Conservation (phyloP, 2,113 vertebrate genomes). For the Campylomormyrus tamandua region DNA sequence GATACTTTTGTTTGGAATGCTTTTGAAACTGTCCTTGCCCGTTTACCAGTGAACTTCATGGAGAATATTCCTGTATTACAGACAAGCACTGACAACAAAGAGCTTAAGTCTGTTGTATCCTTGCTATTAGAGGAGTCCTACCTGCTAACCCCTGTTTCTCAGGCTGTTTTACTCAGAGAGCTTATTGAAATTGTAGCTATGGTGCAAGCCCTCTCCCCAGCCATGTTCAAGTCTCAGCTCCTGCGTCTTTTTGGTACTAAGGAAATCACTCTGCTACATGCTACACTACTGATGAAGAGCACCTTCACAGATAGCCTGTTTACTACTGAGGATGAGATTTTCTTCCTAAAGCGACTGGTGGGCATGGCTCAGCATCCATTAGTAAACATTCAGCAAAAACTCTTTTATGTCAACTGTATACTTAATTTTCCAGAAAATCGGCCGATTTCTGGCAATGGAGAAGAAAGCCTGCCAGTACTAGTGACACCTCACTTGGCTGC, state of each 20-base stretch:
- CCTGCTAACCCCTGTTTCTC: constrained; percentile 66
- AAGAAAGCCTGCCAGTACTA: constrained; percentile 68
- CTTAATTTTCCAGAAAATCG: constrained; percentile 81
- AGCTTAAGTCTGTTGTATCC: constrained; percentile 66
- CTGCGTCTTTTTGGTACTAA: constrained; percentile 73
- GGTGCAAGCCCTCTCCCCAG: constrained; percentile 67
- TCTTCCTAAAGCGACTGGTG: constrained; percentile 69
- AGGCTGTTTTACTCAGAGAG: constrained; percentile 66
- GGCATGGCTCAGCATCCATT: constrained; percentile 73
- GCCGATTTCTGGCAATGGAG: constrained; percentile 59
- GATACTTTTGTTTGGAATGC: constrained; percentile 51
- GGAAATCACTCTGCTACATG: constrained; percentile 66
- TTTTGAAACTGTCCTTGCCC: constrained; percentile 31
- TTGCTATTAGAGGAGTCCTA: constrained; percentile 74
- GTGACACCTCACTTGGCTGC: constrained; percentile 60
- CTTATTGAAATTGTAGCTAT: constrained; percentile 70
- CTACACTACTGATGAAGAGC: constrained; percentile 70
- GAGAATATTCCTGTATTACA: constrained; percentile 51
- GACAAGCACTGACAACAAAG: constrained; percentile 63
- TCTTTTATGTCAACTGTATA: constrained; percentile 76
- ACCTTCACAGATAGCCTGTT: constrained; percentile 82
- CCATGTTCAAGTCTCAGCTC: constrained; percentile 75
- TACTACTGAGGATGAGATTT: constrained; percentile 71
- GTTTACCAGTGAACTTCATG: constrained; percentile 37
- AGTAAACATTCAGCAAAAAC: constrained; percentile 54